Base-by-base conservation (phyloP, 2,888 invertebrate species). In the Epinotia nisella region DNA sequence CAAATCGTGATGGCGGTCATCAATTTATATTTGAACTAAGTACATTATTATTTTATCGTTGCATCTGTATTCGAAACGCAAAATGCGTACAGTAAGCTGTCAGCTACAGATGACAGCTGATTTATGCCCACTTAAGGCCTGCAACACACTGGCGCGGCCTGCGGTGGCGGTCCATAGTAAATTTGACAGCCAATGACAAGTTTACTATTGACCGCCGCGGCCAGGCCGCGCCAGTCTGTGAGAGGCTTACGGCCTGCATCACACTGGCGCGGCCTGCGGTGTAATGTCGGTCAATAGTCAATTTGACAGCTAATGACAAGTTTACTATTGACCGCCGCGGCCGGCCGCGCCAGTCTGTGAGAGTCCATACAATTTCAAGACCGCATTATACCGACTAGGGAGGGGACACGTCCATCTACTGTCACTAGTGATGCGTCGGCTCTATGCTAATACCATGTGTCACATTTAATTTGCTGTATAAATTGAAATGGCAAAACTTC, bases 391-490 rank as follows among this genome's bases (percentile, higher is more conserved):
- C 71, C 53, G 55, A 41, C 66, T 67, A 67, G 72, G 67, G 72
- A 67, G 67, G 67, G 49, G 61, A 71, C 66, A 71, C 66, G 71
- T 66, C 71, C 19, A 49, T 71, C 64, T 24, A 55, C 35, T 55
- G 66, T 65, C 56, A 58, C 58, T 62, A 56, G 67, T 68, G 72
- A 72, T 62, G 72, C 66, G 67, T 35, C 53, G 67, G 2, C n/a
- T 24, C 35, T 71, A 68, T 72, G 67, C 61, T 61, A 68, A 67
- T 72, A 24, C 13, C 1, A 9, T 66, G 17, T 70, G 67, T 72
- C 67, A 53, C 58, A 41, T 61, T 72, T 68, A 68, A 72, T 68
- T 68, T 68, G 61, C 72, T 72, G 72, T 49, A 72, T 72, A 61
- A 67, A 49, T 67, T 45, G 51, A 24, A 53, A 72, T 49, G 67